Evolutionary conservation across 2,797 vertebrate genomes (phyloP), one percentile per base, ranked within the genome.

Genomic region (Fringilla coelebs): DNA sequence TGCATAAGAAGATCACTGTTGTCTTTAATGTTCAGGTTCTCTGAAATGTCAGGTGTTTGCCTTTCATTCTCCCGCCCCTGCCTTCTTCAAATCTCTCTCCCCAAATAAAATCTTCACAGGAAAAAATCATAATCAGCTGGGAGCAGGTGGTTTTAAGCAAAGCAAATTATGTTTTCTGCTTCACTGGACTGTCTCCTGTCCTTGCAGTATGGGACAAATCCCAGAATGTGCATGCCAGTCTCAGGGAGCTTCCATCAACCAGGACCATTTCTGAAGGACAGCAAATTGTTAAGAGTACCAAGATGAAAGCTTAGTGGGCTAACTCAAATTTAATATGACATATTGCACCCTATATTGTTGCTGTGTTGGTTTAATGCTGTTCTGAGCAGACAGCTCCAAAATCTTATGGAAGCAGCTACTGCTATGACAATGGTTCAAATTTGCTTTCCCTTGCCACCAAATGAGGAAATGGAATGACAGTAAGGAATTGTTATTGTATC

Each of bases 161-260:
- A 96, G 79, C 32, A 88, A 95, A 90, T 94, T 77, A 79, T 40
- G 71, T 92, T 94, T 96, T 91, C 93, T 89, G 94, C 67, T 92
- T 86, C 85, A 66, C 40, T 91, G 68, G 82, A 52, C 89, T 90
- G 55, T 60, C 57, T 90, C 61, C 65, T 92, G 88, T 82, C 74
- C 38, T 79, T 78, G 67, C 75, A 97, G 72, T 83, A 85, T 62
- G 70, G 58, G 54, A 94, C n/a, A 93, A 94, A 93, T 83, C 60
- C 34, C 61, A 89, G 43, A 63, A 89, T 0, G 0, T 52, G 22
- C 54, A 71, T 65, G 78, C 36, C 40, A 78, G 46, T 66, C 9
- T 31, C 55, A 51, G n/a, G 36, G 55, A 96, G n/a, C 41, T 93
- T 86, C 52, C n/a, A 61, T 73, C 79, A 93, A 70, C 32, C 29